These are phyloP conservation scores for Parazoanthus swiftii DNA, from an alignment of 92 coral and sea anemone species.

Conservation along the genomic window DNA sequence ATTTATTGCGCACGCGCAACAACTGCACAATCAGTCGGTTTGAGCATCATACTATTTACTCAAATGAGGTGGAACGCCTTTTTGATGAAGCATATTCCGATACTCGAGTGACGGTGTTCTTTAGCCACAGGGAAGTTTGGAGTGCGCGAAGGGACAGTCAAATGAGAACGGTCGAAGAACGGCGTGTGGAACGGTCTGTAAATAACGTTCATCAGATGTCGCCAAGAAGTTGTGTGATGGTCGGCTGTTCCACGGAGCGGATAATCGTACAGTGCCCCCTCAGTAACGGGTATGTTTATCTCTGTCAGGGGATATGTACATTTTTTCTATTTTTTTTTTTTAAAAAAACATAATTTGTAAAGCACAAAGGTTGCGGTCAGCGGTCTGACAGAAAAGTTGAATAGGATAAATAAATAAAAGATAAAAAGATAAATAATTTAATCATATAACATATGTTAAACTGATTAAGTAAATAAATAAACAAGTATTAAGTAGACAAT, in stretches of 20 bases:
- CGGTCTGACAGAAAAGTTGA: too few relatives aligned
- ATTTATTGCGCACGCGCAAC: conserved; percentile 76
- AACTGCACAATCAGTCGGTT: conserved; percentile 65
- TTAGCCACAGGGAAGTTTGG: conserved; percentile 94
- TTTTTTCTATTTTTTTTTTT: too few relatives aligned
- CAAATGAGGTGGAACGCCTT: conserved; percentile 62
- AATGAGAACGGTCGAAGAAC: conserved; percentile 68
- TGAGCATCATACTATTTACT: conserved; percentile 64
- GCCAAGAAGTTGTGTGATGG: conserved; percentile 70
- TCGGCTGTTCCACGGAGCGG: conserved; percentile 95
- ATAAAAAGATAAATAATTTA: too few relatives aligned
- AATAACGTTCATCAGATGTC: conserved; percentile 59
- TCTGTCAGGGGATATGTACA: neutral
- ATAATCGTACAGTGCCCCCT: conserved; percentile 70
- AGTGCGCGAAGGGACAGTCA: conserved; percentile 74
- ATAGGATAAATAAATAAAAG: too few relatives aligned
- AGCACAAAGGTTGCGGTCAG: too few relatives aligned
- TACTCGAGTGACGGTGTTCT: conserved; percentile 69
- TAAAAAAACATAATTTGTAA: too few relatives aligned
- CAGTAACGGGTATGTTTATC: conserved; percentile 20
- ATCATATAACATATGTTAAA: too few relatives aligned
- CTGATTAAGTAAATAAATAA: too few relatives aligned
- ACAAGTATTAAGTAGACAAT: too few relatives aligned
- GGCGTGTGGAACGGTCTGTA: conserved; percentile 81
- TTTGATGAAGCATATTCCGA: conserved; percentile 61